Percentiles rank a stretch among this genome's conserved stretches.
Evolutionary conservation across 2,888 invertebrate genomes (phyloP).

Genomic region (Agonum fuliginosum): DNA sequence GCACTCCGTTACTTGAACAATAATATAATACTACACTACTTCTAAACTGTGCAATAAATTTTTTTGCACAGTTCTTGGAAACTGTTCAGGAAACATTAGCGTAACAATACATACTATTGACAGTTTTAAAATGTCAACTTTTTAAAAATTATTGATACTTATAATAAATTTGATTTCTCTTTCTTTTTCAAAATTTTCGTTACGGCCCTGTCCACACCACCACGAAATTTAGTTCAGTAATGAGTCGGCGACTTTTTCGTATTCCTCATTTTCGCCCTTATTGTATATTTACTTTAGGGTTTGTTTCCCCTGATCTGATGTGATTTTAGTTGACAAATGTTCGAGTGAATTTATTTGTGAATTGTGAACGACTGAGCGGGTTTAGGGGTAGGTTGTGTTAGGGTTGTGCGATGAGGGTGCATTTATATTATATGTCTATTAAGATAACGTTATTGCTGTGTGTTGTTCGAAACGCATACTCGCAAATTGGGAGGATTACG

Average conservation of each 20-base stretch:
- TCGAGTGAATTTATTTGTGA: constrained; percentile 19
- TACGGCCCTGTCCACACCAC: background rate
- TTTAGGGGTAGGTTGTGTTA: constrained; percentile 11
- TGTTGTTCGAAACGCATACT: constrained; percentile 15
- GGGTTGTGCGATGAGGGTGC: constrained; percentile 27
- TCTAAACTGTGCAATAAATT: no score
- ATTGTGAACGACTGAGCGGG: background rate
- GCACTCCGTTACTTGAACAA: no score
- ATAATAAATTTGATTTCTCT: no score
- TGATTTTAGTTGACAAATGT: constrained; percentile 39
- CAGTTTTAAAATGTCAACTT: no score
- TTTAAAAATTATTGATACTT: no score
- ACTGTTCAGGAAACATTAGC: no score
- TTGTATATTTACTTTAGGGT: background rate
- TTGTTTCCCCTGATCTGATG: constrained; percentile 5
- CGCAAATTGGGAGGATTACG: constrained; percentile 5
- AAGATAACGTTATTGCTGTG: constrained; percentile 35
- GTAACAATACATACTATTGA: no score
- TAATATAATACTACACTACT: no score
- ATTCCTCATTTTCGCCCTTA: background rate
- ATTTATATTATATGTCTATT: constrained; percentile 44
- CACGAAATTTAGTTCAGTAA: constrained; percentile 12
- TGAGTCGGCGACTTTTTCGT: constrained; percentile 27
- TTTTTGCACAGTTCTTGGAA: no score
- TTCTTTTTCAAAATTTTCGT: background rate